Conservation (phyloP, 2,113 vertebrate genomes). For the Trochalopteron elliotii region DNA sequence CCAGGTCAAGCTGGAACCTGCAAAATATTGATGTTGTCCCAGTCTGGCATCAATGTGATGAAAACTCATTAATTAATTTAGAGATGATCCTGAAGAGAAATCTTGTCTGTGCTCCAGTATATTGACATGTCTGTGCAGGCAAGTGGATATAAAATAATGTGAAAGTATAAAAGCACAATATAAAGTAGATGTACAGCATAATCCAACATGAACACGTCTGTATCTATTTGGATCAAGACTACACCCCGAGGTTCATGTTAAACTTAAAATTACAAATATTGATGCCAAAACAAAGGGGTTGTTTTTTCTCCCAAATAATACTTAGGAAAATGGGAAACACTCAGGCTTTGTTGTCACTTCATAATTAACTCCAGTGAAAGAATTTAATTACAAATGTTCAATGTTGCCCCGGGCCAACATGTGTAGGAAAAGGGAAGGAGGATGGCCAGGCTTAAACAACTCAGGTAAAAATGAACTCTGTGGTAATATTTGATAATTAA, state of each 20-base stretch:
- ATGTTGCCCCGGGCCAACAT: conserved; percentile 59
- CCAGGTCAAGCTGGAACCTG: conserved; percentile 1
- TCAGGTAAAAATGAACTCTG: conserved; percentile 70
- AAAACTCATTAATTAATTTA: neutral
- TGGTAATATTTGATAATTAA: conserved; percentile 66
- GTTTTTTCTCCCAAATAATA: conserved; percentile 36
- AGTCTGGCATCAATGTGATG: neutral
- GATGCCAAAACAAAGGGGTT: neutral
- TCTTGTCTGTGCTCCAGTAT: neutral
- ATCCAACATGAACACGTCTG: neutral
- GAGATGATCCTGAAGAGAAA: neutral
- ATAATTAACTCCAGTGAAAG: conserved; percentile 71
- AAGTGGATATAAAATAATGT: neutral
- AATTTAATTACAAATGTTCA: conserved; percentile 73
- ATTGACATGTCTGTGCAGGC: neutral
- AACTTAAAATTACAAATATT: conserved; percentile 46
- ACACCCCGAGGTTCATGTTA: neutral
- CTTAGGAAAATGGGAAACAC: conserved; percentile 30
- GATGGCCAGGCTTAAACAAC: conserved; percentile 62
- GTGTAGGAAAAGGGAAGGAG: conserved; percentile 35
- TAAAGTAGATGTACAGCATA: neutral
- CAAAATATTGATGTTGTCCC: neutral
- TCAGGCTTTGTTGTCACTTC: conserved; percentile 62
- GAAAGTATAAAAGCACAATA: neutral
- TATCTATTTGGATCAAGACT: neutral